Evolutionary conservation across 53 echinoderm and acorn worm species (phyloP).

Genomic region (Arbacia lixula): DNA sequence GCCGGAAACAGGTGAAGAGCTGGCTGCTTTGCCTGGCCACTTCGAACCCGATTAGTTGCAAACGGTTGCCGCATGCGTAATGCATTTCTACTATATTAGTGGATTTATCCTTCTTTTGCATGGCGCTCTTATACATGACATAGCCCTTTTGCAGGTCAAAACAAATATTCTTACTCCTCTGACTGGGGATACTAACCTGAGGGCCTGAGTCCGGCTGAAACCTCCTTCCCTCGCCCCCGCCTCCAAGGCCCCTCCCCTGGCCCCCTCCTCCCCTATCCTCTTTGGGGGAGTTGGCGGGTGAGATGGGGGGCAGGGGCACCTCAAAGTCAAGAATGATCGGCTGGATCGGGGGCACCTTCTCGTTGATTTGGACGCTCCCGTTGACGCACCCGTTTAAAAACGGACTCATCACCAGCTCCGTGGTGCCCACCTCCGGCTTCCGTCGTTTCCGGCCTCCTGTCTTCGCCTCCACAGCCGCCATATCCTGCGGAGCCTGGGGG

Average conservation of each 20-base stretch:
- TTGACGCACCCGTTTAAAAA: constrained; percentile 38
- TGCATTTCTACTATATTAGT: too few species aligned
- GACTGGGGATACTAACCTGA: constrained; percentile 33
- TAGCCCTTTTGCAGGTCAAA: too few species aligned
- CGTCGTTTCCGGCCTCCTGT: constrained; percentile 30
- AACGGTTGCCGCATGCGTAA: too few species aligned
- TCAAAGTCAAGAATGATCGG: constrained; percentile 97
- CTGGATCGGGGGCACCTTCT: constrained; percentile 64
- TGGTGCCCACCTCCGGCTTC: constrained; percentile 21
- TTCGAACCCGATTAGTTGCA: too few species aligned
- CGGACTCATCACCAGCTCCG: constrained; percentile 47
- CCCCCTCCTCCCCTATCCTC: constrained; percentile 21
- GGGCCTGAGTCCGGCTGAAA: background rate
- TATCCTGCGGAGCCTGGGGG: constrained; percentile 46
- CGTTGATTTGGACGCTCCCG: constrained; percentile 52
- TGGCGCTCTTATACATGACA: too few species aligned
- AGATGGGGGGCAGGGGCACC: constrained; percentile 76
- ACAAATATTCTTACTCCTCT: too few species aligned
- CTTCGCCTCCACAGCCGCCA: constrained; percentile 40
- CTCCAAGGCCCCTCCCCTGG: too few species aligned
- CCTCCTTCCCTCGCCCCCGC: background rate
- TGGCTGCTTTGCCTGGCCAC: too few species aligned
- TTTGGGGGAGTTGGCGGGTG: constrained; percentile 47
- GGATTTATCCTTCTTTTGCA: too few species aligned
- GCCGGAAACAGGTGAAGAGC: too few species aligned